These are phyloP conservation scores for Drosophila erecta DNA, from an alignment of 1,140 invertebrate genomes.

Conservation along the genomic window DNA sequence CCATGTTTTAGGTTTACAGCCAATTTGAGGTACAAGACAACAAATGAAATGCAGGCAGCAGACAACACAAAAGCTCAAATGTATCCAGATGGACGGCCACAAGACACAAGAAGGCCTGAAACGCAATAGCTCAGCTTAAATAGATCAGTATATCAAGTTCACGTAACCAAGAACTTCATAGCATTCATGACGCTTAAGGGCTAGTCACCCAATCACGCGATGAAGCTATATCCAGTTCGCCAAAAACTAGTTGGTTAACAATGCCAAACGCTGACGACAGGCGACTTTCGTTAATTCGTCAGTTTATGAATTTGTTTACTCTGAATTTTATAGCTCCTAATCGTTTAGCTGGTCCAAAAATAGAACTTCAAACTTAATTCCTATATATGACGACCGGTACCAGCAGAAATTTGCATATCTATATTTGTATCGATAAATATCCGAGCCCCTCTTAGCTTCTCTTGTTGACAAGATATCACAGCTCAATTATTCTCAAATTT, in stretches of 20 bases:
- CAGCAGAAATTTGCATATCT: conserved; percentile 7
- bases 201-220: neutral
- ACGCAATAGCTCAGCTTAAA: conserved; percentile 17
- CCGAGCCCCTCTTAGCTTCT: neutral
- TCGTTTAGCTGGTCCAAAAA: neutral
- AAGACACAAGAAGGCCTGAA: neutral
- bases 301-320: conserved; percentile 30
- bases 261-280: neutral
- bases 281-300: neutral
- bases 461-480: neutral
- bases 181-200: neutral
- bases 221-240: neutral
- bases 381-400: neutral
- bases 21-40: conserved; percentile 10
- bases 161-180: neutral
- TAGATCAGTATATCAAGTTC: neutral
- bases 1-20: conserved; percentile 40
- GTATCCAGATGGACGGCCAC: neutral
- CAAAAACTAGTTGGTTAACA: conserved; percentile 3
- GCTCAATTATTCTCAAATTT: neutral
- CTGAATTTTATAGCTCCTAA: neutral
- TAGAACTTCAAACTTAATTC: conserved; percentile 9
- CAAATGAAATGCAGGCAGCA: conserved; percentile 29
- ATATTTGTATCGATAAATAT: too few relatives aligned
- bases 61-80: conserved; percentile 44